Conservation (phyloP, 2,888 invertebrate species). For the Morpho achilles region DNA sequence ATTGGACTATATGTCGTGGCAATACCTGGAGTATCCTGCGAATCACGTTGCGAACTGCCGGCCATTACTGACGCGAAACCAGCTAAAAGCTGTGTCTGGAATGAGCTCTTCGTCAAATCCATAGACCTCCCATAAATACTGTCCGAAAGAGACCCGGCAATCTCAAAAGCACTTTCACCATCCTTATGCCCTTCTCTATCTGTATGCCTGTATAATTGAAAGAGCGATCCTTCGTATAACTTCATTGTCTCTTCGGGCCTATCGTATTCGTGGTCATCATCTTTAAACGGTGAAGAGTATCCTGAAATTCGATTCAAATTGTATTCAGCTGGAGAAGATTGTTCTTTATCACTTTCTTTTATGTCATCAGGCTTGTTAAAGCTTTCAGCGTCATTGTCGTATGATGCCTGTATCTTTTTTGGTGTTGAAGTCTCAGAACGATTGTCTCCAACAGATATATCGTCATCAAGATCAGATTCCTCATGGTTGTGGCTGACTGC, state of each 20-base stretch:
- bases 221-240: constrained; percentile 60
- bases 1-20: neutral
- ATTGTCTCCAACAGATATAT: constrained; percentile 69
- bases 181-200: constrained; percentile 55
- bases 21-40: constrained; percentile 58
- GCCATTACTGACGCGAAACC: constrained; percentile 70
- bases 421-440: constrained; percentile 64
- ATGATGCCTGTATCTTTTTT: constrained; percentile 38
- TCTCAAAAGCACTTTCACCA: constrained; percentile 47
- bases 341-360: constrained; percentile 38
- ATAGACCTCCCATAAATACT: constrained; percentile 65
- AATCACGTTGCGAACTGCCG: constrained; percentile 57
- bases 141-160: constrained; percentile 50
- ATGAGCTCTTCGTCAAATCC: constrained; percentile 63
- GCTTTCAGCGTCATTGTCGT: constrained; percentile 34
- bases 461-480: constrained; percentile 59
- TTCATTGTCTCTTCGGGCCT: constrained; percentile 55
- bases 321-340: constrained; percentile 52
- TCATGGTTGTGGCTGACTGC: constrained; percentile 48
- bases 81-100: constrained; percentile 66
- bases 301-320: constrained; percentile 49
- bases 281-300: constrained; percentile 62
- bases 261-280: constrained; percentile 59
- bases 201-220: constrained; percentile 56
- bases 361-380: constrained; percentile 40